Evolutionary conservation across 2,113 vertebrate genomes (phyloP).

Genomic region (Prionailurus bengalensis): DNA sequence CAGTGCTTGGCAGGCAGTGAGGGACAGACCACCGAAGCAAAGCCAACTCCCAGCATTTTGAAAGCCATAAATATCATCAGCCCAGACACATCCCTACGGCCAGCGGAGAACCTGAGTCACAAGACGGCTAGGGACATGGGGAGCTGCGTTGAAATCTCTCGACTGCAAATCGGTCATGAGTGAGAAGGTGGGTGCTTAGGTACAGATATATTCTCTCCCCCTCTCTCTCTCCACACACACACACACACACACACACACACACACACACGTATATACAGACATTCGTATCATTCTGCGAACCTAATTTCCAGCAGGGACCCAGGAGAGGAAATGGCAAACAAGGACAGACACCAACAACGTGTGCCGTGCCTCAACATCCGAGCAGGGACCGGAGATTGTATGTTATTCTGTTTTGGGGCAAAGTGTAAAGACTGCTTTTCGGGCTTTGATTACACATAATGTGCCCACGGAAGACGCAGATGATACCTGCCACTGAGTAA

Average conservation of each 20-base stretch:
- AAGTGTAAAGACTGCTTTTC: slow-evolving; percentile 23
- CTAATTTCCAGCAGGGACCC: not conserved
- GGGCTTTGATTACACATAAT: not conserved
- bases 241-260: no score
- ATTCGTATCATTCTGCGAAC: rapidly evolving
- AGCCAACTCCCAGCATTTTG: rapidly evolving
- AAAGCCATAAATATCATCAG: rapidly evolving
- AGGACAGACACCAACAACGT: rapidly evolving
- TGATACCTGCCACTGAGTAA: not conserved
- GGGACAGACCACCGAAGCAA: rapidly evolving
- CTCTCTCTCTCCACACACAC: no score
- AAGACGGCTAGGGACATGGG: rapidly evolving
- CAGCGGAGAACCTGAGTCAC: not conserved
- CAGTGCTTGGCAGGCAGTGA: rapidly evolving
- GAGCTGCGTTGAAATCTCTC: not conserved
- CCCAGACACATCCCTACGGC: no score
- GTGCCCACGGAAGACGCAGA: not conserved
- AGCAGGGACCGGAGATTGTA: not conserved
- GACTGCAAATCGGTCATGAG: rapidly evolving
- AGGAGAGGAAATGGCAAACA: not conserved
- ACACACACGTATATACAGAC: rapidly evolving
- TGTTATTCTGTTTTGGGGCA: not conserved
- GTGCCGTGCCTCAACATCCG: rapidly evolving
- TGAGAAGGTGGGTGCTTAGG: no score
- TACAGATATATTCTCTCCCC: no score